These are phyloP conservation scores for Phyllostomus discolor DNA, from an alignment of 2,113 vertebrate species.

Conservation along the genomic window DNA sequence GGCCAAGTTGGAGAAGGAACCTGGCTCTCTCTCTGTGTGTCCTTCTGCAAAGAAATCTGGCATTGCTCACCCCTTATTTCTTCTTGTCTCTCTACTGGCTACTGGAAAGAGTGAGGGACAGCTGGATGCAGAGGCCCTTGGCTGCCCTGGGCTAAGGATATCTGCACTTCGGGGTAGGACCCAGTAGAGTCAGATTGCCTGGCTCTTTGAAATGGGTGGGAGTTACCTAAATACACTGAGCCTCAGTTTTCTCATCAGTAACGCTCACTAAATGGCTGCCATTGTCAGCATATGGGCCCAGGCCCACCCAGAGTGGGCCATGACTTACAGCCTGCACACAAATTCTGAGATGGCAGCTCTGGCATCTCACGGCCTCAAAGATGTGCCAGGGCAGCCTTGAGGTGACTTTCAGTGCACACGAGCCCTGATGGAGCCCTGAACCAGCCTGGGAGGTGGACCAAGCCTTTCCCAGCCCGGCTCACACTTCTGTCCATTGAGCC, in stretches of 20 bases:
- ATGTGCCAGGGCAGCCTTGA: not conserved
- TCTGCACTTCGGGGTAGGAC: not conserved
- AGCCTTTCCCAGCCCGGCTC: not conserved
- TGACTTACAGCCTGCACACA: not conserved
- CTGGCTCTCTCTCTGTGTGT: not conserved
- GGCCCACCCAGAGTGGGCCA: not conserved
- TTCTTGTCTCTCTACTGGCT: not conserved
- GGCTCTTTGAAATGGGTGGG: not conserved
- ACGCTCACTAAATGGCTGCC: not conserved
- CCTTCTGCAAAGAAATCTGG: not conserved
- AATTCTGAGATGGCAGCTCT: not conserved
- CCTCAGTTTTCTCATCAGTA: not conserved
- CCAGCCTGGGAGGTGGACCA: not conserved
- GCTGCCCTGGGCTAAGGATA: not conserved
- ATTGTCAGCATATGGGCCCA: not conserved
- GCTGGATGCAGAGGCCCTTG: not conserved
- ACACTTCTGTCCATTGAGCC: not conserved
- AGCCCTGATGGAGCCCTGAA: not conserved
- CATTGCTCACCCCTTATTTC: no score
- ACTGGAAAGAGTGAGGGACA: not conserved
- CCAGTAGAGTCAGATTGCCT: not conserved
- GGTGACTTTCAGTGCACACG: not conserved
- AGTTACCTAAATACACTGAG: not conserved
- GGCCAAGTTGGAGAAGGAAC: not conserved
- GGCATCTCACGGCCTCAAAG: not conserved